Evolutionary conservation across 2,113 vertebrate genomes (phyloP).

Genomic region (Vimba vimba): DNA sequence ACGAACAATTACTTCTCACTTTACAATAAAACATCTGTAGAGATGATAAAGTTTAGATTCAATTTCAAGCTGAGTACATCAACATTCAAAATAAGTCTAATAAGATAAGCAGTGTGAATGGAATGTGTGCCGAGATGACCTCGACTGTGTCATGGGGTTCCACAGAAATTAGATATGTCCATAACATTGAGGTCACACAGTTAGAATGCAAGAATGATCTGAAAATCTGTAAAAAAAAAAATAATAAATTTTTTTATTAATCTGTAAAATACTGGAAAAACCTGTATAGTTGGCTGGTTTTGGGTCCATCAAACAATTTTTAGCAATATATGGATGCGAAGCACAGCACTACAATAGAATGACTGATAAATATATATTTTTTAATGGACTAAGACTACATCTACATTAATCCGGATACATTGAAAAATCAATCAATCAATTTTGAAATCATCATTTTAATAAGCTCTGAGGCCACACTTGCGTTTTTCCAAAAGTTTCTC

Average conservation of each 20-base stretch:
- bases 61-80: neutral
- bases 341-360: neutral
- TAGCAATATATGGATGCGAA: neutral
- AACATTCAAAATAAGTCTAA: neutral
- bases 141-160: neutral
- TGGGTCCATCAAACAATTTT: neutral
- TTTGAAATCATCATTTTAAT: no score
- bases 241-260: no score
- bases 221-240: neutral
- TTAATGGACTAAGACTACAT: neutral
- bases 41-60: neutral
- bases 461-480: no score
- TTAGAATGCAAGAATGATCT: constrained; percentile 4
- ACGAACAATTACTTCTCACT: neutral
- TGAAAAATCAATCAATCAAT: no score
- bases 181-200: constrained; percentile 20
- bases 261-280: neutral
- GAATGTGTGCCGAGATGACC: neutral
- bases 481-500: no score
- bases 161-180: neutral
- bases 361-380: neutral
- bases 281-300: neutral
- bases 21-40: neutral
- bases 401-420: no score
- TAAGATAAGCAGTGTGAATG: neutral